Evolutionary conservation across 2,797 vertebrate genomes (phyloP).

Genomic region (Pangasius macronema): DNA sequence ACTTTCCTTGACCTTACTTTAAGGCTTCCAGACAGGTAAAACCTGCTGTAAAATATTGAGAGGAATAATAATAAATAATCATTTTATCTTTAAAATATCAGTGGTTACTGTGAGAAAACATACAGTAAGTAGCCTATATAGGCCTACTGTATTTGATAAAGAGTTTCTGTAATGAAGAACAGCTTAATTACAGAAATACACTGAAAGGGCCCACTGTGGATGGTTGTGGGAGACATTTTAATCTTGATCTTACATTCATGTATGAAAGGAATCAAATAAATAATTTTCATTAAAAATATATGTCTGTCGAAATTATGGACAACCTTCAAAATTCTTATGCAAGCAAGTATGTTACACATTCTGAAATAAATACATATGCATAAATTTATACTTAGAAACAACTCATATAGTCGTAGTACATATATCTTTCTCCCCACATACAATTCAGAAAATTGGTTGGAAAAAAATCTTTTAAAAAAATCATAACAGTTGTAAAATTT

Average conservation of each 20-base stretch:
- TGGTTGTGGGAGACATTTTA: neutral
- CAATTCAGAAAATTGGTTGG: neutral
- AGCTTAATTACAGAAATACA: neutral
- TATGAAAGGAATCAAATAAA: slow-evolving; percentile 6
- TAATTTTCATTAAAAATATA: slow-evolving; percentile 10
- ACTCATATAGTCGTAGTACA: neutral
- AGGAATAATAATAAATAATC: slow-evolving; percentile 7
- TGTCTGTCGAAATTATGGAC: neutral
- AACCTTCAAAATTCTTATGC: neutral
- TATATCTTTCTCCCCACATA: neutral
- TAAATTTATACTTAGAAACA: slow-evolving; percentile 2
- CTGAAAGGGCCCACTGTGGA: neutral
- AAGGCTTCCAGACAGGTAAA: slow-evolving; percentile 12
- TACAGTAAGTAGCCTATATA: neutral
- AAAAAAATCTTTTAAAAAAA: neutral
- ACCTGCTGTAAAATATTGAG: neutral
- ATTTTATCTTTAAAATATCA: neutral
- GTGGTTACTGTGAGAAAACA: neutral
- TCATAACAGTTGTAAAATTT: neutral
- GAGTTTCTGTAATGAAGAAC: neutral
- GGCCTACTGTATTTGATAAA: neutral
- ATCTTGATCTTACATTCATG: neutral
- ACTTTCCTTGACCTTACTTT: slow-evolving; percentile 15
- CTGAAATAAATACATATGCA: neutral
- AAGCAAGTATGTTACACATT: neutral